Base-by-base conservation (phyloP, 1,140 invertebrate species). In the Whitmania pigra region DNA sequence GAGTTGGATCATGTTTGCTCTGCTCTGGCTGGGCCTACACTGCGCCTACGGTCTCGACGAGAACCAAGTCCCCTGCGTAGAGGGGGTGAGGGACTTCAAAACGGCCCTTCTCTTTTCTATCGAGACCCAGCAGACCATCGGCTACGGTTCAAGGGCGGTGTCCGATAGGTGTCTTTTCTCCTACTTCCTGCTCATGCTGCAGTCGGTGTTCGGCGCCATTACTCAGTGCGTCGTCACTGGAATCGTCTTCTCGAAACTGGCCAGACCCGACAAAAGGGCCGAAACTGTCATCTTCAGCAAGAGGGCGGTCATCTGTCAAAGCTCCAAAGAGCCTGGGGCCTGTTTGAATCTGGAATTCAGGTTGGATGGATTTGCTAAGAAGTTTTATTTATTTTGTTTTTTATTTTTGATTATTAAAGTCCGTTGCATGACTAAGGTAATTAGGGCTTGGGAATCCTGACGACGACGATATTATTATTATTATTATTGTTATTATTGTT, bases 331-430 rank as follows among this genome's bases (percentile, higher is more conserved):
- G 76, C 81, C 90, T 55, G 77, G 81, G 77, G 90, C 90, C 1
- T 85, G 89, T 73, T 83, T 96, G 0, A 90, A 90, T 76, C 82
- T 97, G 22, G 67, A 40, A 36, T 69, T 69, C 18, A 63, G 57
- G 57, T 63, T 36, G 31, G 31, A 36, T 36, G 31, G n/a, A n/a
- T n/a, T n/a, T n/a, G n/a, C n/a, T n/a, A n/a, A n/a, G n/a, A n/a
- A n/a, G n/a, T n/a, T n/a, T n/a, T n/a, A n/a, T n/a, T n/a, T n/a
- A n/a, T n/a, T n/a, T n/a, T n/a, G n/a, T n/a, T n/a, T n/a, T n/a
- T n/a, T n/a, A n/a, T n/a, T n/a, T n/a, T n/a, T n/a, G n/a, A n/a
- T n/a, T n/a, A n/a, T n/a, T n/a, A n/a, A n/a, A n/a, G n/a, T n/a
- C n/a, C n/a, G n/a, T n/a, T n/a, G n/a, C n/a, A n/a, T n/a, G n/a